Evolutionary conservation across 2,113 vertebrate species (phyloP), one percentile per base, ranked within the genome.

Genomic region (Galeopterus variegatus): DNA sequence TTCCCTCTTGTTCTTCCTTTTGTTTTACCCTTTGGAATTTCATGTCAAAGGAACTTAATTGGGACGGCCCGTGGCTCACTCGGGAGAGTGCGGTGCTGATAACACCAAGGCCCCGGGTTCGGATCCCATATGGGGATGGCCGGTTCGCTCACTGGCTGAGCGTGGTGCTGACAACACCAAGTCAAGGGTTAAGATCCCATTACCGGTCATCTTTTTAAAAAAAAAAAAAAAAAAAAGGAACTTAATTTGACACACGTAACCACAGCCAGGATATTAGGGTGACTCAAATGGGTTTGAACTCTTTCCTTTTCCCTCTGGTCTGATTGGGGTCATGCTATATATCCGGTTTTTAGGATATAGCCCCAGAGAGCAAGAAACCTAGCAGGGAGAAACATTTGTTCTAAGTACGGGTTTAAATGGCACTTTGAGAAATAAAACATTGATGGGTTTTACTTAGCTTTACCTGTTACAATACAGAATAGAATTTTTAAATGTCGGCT

Each of bases 401-500:
- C 18, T 5, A 33, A 72, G 36, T 73, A 92, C 62, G 24, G 33
- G 45, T 84, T 81, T 80, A 88, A 97, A 11, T 85, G 65, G 13
- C 24, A 50, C 18, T 90, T 87, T 52, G 36, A 58, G 58, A 84
- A 65, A 31, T 83, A 67, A 93, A 87, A 77, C 10, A 50, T 19
- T 58, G 45, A 58, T 52, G 36, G 24, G 2, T 87, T 75, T 97
- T 81, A 90, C 7, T 73, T 76, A 92, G 65, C 36, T 81, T 60
- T n/a, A 11, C 15, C 62, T 95, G 24, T 64, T 87, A 41, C 90
- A 77, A 89, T 88, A 84, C 15, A 56, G 81, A 90, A 33, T 24
- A 33, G 15, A 33, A n/a, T 67, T 97, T 73, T 76, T 31, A 94
- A 95, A 73, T n/a, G 7, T 50, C 84, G 60, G 11, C 52, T 67